These are phyloP conservation scores for Pachymerium ferrugineum DNA, from an alignment of 2,888 invertebrate genomes.

Conservation along the genomic window DNA sequence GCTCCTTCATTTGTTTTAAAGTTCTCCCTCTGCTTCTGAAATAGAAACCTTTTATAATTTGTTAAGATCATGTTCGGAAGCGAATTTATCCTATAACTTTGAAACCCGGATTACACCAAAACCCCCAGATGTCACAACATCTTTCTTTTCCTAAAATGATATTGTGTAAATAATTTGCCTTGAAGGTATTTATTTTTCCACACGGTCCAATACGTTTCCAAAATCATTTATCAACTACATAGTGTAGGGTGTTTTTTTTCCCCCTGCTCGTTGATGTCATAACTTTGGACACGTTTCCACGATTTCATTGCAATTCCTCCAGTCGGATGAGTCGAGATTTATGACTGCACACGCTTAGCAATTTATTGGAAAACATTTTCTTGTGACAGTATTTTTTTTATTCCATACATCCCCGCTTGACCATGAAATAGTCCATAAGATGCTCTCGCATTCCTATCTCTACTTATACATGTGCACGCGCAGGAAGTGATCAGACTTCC, in stretches of 20 bases:
- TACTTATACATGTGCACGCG: neutral
- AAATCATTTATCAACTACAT: neutral
- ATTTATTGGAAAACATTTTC: slow-evolving; percentile 16
- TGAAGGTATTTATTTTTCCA: too few relatives aligned
- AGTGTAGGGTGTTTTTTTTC: neutral
- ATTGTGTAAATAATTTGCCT: too few relatives aligned
- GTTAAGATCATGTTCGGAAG: too few relatives aligned
- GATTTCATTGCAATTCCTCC: neutral
- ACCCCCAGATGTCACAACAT: too few relatives aligned
- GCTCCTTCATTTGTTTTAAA: too few relatives aligned
- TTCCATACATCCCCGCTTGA: neutral
- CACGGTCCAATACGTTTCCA: neutral
- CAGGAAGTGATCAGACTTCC: slow-evolving; percentile 17
- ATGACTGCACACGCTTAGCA: neutral
- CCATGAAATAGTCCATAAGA: slow-evolving; percentile 9
- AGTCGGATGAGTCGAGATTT: slow-evolving; percentile 10
- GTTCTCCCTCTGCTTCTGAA: too few relatives aligned
- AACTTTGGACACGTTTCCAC: neutral
- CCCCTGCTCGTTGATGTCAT: neutral
- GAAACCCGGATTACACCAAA: too few relatives aligned
- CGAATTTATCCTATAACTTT: too few relatives aligned
- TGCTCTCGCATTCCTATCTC: slow-evolving; percentile 12
- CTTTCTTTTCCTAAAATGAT: too few relatives aligned
- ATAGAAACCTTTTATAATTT: too few relatives aligned
- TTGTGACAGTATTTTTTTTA: neutral